phyloP scores from a whole-genome alignment of 2,113 vertebrate species.

The Rhinolophus sinicus region DNA sequence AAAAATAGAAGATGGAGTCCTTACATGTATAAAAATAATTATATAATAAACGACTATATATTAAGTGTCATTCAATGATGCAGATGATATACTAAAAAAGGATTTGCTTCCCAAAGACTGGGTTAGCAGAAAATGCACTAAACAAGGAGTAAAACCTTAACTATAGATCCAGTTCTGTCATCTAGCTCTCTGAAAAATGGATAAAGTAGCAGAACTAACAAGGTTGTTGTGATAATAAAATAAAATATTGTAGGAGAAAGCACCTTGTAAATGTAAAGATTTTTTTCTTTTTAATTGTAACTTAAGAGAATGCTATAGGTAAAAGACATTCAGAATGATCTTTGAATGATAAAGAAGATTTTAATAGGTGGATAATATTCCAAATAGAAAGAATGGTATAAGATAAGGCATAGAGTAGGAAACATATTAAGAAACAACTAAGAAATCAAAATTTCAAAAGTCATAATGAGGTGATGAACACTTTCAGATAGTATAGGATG shows the following conservation, averaged over 20 bases:
- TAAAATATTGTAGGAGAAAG: background rate
- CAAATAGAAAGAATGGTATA: background rate
- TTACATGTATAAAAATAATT: constrained; percentile 2
- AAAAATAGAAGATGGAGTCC: background rate
- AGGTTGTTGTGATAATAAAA: background rate
- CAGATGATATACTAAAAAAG: background rate
- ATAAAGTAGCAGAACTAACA: background rate
- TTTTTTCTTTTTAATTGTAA: background rate
- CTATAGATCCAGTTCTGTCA: background rate
- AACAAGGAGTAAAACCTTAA: background rate
- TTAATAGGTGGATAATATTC: background rate
- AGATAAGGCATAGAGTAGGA: background rate
- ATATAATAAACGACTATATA: background rate
- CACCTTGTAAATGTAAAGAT: background rate
- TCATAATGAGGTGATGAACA: background rate
- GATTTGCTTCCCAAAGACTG: background rate
- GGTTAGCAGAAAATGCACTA: background rate
- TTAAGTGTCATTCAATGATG: background rate
- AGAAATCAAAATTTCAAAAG: background rate
- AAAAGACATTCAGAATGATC: background rate
- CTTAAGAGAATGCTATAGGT: background rate
- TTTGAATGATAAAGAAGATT: background rate
- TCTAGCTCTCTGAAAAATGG: background rate
- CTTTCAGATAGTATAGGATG: background rate
- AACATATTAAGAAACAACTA: background rate